Evolutionary conservation across 1,140 invertebrate species (phyloP).

Genomic region (Battus philenor): DNA sequence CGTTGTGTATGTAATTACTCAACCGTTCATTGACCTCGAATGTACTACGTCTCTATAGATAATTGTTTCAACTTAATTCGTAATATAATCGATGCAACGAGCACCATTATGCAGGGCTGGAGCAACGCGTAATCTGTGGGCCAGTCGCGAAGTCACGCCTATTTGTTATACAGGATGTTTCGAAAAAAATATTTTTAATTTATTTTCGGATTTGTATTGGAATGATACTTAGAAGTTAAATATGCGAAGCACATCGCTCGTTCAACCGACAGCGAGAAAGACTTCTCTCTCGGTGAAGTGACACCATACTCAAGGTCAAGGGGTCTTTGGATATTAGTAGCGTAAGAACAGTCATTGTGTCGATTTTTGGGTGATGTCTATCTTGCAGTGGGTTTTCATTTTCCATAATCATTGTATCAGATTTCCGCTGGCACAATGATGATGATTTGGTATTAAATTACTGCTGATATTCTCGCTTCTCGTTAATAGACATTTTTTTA

Average conservation of each 20-base stretch:
- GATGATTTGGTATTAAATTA: no score
- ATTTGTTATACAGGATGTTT: conserved; percentile 40
- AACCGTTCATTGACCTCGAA: conserved; percentile 32
- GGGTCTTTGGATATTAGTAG: no score
- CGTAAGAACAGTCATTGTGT: no score
- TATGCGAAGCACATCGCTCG: conserved; percentile 1
- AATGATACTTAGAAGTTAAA: no score
- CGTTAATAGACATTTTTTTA: no score
- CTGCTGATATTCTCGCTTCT: no score
- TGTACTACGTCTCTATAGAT: conserved; percentile 25
- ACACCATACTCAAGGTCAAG: no score
- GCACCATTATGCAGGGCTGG: conserved; percentile 41
- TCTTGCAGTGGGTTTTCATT: no score
- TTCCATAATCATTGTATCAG: no score
- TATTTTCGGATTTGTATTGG: no score
- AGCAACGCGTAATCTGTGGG: conserved; percentile 54
- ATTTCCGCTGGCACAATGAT: no score
- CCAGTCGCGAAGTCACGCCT: conserved; percentile 65
- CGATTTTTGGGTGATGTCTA: no score
- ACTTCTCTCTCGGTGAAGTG: neutral
- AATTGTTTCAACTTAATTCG: conserved; percentile 62
- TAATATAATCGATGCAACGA: conserved; percentile 56
- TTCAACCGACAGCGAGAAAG: neutral
- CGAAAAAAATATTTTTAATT: neutral
- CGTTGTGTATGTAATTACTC: neutral